A percentile compares a stretch with the other conserved stretches of the same genome.
Evolutionary conservation across 2,797 vertebrate genomes (phyloP).

Genomic region (Smutsia temminckii): DNA sequence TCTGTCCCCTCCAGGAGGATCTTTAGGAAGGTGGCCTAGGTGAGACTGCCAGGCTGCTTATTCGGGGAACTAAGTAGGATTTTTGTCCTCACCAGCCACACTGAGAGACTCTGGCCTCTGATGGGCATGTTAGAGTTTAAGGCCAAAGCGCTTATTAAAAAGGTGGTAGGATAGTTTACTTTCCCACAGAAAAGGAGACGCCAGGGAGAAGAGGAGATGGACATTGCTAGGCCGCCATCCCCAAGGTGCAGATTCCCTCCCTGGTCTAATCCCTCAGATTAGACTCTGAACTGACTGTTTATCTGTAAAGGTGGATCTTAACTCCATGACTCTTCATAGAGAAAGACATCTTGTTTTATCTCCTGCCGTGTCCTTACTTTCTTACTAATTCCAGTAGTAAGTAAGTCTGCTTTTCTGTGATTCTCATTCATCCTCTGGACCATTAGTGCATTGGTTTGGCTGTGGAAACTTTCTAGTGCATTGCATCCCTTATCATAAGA

Average conservation of each 20-base stretch:
- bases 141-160: not conserved
- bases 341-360: not conserved
- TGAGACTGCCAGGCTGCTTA: not conserved
- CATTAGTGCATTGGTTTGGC: not conserved
- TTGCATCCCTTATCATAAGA: not conserved
- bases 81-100: not conserved
- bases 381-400: not conserved
- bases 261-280: not conserved
- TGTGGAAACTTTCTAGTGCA: not conserved
- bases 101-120: not conserved
- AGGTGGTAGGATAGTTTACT: not conserved
- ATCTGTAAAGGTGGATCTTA: not conserved
- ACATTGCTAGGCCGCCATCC: not conserved
- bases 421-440: not conserved
- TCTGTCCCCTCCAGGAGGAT: not conserved
- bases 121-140: not conserved
- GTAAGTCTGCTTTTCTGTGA: not conserved
- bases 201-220: not conserved
- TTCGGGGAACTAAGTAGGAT: not conserved
- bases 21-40: not conserved
- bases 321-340: not conserved
- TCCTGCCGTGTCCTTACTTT: not conserved
- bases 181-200: not conserved
- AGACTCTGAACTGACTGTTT: not conserved
- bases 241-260: not conserved